These are phyloP conservation scores for Diadumene lineata DNA, from an alignment of 92 coral and sea anemone species.

Conservation along the genomic window DNA sequence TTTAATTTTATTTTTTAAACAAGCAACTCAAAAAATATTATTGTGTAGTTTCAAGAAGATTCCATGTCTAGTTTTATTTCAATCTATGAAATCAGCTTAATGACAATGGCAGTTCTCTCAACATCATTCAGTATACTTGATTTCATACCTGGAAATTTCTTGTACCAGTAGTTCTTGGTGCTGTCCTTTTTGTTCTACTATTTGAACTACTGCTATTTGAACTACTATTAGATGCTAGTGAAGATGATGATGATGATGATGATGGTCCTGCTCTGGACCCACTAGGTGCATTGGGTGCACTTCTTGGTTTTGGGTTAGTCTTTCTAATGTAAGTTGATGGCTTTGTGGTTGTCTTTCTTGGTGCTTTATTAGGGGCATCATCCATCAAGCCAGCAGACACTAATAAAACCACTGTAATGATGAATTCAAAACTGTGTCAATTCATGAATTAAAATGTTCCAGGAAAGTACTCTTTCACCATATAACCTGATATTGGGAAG, in stretches of 20 bases:
- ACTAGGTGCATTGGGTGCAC: not conserved
- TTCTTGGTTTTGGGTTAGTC: constrained; percentile 7
- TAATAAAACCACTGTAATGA: constrained; percentile 63
- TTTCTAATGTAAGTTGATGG: constrained; percentile 11
- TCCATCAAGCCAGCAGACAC: constrained; percentile 54
- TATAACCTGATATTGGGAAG: no score
- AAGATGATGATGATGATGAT: constrained; percentile 26
- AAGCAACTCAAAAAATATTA: no score
- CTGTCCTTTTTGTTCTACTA: not conserved
- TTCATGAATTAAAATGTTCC: no score
- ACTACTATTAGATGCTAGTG: constrained; percentile 1
- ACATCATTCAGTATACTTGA: not conserved
- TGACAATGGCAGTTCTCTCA: no score
- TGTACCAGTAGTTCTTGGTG: constrained; percentile 25
- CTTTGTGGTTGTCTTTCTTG: constrained; percentile 19
- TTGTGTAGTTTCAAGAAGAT: no score
- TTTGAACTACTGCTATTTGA: not conserved
- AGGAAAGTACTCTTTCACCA: no score
- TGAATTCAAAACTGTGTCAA: no score
- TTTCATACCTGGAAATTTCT: constrained; percentile 15
- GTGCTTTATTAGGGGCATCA: constrained; percentile 12
- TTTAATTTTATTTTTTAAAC: no score
- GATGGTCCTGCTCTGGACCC: constrained; percentile 2
- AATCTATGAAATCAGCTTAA: no score
- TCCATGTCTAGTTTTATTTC: no score